These are phyloP conservation scores for Oligia latruncula DNA, from an alignment of 2,888 invertebrate species.

Conservation along the genomic window DNA sequence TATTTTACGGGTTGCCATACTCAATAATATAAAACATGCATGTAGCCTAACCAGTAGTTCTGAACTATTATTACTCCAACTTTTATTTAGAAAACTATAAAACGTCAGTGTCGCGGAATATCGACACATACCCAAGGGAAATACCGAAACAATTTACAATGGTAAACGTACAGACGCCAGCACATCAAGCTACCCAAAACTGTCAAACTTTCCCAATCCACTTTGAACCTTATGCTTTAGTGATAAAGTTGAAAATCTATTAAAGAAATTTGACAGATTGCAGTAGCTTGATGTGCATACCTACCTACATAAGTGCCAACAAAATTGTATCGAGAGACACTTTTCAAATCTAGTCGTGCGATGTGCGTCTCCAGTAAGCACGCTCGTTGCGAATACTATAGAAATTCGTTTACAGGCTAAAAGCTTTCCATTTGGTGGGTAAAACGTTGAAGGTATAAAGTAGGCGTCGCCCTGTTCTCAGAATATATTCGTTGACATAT, in stretches of 20 bases:
- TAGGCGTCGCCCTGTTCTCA: constrained; percentile 43
- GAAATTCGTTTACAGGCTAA: constrained; percentile 85
- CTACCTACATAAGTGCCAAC: constrained; percentile 27
- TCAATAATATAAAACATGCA: constrained; percentile 5
- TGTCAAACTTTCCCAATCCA: too few species aligned
- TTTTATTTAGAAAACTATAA: constrained; percentile 48
- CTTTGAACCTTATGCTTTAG: too few species aligned
- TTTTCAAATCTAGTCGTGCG: constrained; percentile 59
- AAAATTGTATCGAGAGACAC: constrained; percentile 52
- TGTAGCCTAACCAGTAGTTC: constrained; percentile 5
- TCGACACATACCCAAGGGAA: constrained; percentile 48
- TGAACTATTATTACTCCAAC: constrained; percentile 21
- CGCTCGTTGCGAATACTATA: constrained; percentile 68
- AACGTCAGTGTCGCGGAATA: constrained; percentile 46
- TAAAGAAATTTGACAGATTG: too few species aligned
- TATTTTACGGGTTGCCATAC: constrained; percentile 35
- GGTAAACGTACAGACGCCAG: constrained; percentile 22
- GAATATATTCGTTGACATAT: constrained; percentile 58
- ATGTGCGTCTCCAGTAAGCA: constrained; percentile 52
- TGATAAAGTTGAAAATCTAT: too few species aligned
- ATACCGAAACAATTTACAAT: constrained; percentile 59
- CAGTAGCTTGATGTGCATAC: not conserved
- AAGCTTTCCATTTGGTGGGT: constrained; percentile 84
- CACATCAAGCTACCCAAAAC: too few species aligned
- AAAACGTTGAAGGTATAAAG: constrained; percentile 70